Percentiles rank a stretch among this genome's conserved stretches.
phyloP scores from a whole-genome alignment of 2,888 invertebrate genomes.

The Parthenolecanium corni region DNA sequence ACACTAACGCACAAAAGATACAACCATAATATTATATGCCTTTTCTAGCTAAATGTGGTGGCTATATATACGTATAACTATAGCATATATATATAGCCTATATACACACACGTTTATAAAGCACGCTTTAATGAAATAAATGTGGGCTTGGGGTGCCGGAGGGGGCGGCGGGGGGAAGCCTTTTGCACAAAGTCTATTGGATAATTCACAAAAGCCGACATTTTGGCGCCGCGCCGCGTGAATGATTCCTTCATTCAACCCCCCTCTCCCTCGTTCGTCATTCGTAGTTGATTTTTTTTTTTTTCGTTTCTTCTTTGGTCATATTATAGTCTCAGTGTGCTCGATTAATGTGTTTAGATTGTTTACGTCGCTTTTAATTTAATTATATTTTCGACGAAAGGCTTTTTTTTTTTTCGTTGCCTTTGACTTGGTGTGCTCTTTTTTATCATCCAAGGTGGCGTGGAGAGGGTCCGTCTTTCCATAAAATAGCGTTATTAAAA shows the following conservation, averaged over 20 bases:
- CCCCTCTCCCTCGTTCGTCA: not conserved
- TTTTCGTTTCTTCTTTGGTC: too few species aligned
- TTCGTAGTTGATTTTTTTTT: not conserved
- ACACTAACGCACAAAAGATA: too few species aligned
- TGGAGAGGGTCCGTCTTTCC: not conserved
- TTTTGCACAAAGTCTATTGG: too few species aligned
- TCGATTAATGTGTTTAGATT: conserved; percentile 4
- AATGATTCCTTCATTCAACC: conserved; percentile 7
- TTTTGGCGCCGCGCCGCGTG: conserved; percentile 10
- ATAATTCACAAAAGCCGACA: conserved; percentile 3
- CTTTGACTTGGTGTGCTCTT: too few species aligned
- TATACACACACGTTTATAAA: too few species aligned
- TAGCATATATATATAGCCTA: too few species aligned
- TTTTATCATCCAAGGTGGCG: not conserved
- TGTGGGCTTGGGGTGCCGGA: not conserved
- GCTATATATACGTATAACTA: too few species aligned
- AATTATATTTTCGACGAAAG: conserved; percentile 11
- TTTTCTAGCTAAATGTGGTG: too few species aligned
- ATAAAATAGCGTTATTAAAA: not conserved
- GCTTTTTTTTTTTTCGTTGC: not conserved
- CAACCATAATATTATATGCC: too few species aligned
- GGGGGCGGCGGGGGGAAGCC: too few species aligned
- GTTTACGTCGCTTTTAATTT: conserved; percentile 22
- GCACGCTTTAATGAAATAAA: not conserved
- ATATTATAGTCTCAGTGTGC: not conserved